Evolutionary conservation across 2,888 invertebrate species (phyloP).

Genomic region (Plebejus melissa): DNA sequence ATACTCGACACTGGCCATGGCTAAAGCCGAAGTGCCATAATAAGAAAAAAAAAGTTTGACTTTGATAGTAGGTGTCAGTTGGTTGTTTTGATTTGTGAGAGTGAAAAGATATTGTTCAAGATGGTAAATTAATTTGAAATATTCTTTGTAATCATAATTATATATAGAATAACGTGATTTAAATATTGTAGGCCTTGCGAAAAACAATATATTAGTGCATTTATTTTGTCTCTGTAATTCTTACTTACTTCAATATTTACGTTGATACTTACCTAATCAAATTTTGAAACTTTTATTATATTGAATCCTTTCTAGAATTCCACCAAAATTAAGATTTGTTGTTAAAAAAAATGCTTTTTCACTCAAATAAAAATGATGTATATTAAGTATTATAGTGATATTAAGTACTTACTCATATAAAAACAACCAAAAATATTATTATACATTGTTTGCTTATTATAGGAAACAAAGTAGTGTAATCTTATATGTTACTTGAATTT

Average conservation of each 20-base stretch:
- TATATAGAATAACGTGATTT: constrained; percentile 29
- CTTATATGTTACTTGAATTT: background rate
- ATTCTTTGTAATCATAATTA: constrained; percentile 49
- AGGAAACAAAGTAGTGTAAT: background rate
- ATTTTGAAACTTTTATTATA: background rate
- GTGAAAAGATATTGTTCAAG: constrained; percentile 45
- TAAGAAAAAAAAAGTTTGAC: too few species aligned
- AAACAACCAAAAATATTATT: background rate
- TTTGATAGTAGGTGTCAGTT: constrained; percentile 33
- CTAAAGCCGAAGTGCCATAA: too few species aligned
- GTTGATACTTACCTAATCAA: background rate
- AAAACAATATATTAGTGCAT: constrained; percentile 37
- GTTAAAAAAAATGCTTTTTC: background rate
- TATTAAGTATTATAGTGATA: background rate
- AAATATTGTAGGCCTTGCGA: background rate
- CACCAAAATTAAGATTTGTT: background rate
- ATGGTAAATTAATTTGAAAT: constrained; percentile 65
- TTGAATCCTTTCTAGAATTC: background rate
- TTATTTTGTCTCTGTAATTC: background rate
- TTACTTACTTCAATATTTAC: background rate
- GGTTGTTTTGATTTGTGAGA: constrained; percentile 45
- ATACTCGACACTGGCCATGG: too few species aligned
- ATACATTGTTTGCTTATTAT: background rate
- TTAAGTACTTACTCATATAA: background rate
- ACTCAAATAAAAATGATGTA: background rate